These are phyloP conservation scores for Psylliodes chrysocephalus DNA, from an alignment of 2,888 invertebrate species.

Conservation along the genomic window DNA sequence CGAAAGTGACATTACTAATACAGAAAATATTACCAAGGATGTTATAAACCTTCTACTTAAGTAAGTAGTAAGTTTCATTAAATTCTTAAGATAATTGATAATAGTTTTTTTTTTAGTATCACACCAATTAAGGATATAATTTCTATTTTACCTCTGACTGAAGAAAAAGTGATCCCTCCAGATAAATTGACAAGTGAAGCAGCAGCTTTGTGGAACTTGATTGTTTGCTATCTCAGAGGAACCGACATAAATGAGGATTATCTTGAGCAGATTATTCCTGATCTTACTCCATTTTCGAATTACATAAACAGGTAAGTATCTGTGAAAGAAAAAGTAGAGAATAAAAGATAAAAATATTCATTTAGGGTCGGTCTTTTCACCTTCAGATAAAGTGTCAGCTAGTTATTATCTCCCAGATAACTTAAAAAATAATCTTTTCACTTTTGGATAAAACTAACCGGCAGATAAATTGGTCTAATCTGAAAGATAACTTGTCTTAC, in stretches of 20 bases:
- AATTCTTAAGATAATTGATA: not conserved
- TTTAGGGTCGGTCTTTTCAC: too few relatives aligned
- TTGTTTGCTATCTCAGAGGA: conserved; percentile 64
- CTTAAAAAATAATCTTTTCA: too few relatives aligned
- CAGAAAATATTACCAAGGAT: conserved; percentile 67
- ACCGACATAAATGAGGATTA: conserved; percentile 61
- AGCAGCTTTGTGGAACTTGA: conserved; percentile 69
- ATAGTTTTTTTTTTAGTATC: conserved; percentile 52
- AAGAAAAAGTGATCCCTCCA: conserved; percentile 62
- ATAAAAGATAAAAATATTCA: too few relatives aligned
- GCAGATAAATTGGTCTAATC: too few relatives aligned
- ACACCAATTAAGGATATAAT: conserved; percentile 59
- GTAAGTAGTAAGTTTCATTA: conserved; percentile 53
- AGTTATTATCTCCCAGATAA: too few relatives aligned
- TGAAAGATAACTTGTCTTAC: too few relatives aligned
- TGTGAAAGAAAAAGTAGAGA: too few relatives aligned
- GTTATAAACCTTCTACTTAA: conserved; percentile 68
- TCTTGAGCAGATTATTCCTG: conserved; percentile 67
- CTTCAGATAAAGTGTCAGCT: too few relatives aligned
- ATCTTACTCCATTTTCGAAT: conserved; percentile 66
- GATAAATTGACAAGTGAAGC: conserved; percentile 63
- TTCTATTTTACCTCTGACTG: conserved; percentile 60
- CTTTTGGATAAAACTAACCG: too few relatives aligned
- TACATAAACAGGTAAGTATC: conserved; percentile 68
- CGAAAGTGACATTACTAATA: conserved; percentile 71